Base-by-base conservation (phyloP, 1,140 invertebrate genomes). In the Sipha flava region DNA sequence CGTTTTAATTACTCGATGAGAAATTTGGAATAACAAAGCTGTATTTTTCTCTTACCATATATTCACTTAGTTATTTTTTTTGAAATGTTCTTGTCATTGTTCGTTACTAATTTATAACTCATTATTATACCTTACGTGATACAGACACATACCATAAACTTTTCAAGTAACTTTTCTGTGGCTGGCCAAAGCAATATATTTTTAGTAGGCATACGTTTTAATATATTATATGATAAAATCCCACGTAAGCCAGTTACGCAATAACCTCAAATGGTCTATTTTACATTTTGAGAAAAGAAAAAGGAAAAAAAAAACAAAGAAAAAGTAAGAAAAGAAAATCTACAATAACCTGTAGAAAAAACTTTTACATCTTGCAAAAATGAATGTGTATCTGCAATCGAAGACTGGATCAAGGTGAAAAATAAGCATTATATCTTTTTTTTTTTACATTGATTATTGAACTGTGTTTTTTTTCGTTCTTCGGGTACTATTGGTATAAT, bases 191-290 rank as follows among this genome's bases (percentile, higher is more conserved):
- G 37, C 5, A 43, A 66, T 66, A 66, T 54, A 75, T 75, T 23
- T 52, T 23, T 54, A 49, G 31, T 31, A 14, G 49, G 29, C 31
- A 75, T 54, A 75, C 54, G 47, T 75, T 75, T 75, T 75, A 75
- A 52, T 52, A 75, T 52, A 75, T 54, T 37, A 75, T 75, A 52
- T 75, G 72, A 49, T 75, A 31, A 75, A 75, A 75, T 75, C n/a
- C n/a, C 72, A 29, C 31, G 4, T 54, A 54, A n/a, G 29, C 49
- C 72, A 54, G 47, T 75, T 54, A 34, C 49, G 72, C 29, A 54
- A 75, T 54, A 54, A 75, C 72, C 45, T 54, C 70, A 52, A 73
- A 73, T 31, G 14, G 70, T 34, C 70, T 73, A 52, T 52, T 73
- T 52, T 34, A 31, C 14, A 26, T 54, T 45, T 34, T 73, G n/a